Percentiles rank a stretch among this genome's conserved stretches.
These are phyloP conservation scores for Spodoptera littoralis DNA, from an alignment of 2,888 invertebrate species.

Conservation along the genomic window DNA sequence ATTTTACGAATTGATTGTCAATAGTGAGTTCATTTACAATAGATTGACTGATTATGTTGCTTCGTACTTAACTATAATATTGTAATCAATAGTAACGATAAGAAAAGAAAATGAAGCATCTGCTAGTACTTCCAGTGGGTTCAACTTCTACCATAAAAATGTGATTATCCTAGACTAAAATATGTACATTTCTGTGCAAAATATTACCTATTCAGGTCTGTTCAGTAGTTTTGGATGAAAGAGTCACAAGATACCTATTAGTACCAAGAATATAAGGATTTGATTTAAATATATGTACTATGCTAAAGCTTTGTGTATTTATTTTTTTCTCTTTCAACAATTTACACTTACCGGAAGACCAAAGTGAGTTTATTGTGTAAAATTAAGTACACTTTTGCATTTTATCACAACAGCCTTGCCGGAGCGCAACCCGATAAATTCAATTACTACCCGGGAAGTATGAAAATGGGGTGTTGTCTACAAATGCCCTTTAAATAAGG, in stretches of 20 bases:
- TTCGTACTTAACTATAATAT: background rate
- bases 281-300: no score
- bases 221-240: no score
- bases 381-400: slow-evolving; percentile 21
- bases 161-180: no score
- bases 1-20: slow-evolving; percentile 65
- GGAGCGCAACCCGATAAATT: slow-evolving; percentile 34
- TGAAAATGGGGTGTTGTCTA: slow-evolving; percentile 3
- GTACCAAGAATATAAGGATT: background rate
- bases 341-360: background rate
- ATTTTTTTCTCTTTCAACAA: background rate
- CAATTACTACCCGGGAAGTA: slow-evolving; percentile 26
- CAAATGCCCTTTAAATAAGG: background rate
- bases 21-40: slow-evolving; percentile 60
- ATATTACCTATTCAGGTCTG: no score
- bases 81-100: no score
- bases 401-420: slow-evolving; percentile 17
- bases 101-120: no score
- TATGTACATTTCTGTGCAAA: no score
- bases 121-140: no score
- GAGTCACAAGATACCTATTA: no score
- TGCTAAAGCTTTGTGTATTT: no score
- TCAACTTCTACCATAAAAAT: no score
- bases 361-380: background rate
- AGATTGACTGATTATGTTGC: slow-evolving; percentile 5